A percentile compares a stretch with the other conserved stretches of the same genome.
Evolutionary conservation across 2,113 vertebrate genomes (phyloP).

Genomic region (Montifringilla adamsi): DNA sequence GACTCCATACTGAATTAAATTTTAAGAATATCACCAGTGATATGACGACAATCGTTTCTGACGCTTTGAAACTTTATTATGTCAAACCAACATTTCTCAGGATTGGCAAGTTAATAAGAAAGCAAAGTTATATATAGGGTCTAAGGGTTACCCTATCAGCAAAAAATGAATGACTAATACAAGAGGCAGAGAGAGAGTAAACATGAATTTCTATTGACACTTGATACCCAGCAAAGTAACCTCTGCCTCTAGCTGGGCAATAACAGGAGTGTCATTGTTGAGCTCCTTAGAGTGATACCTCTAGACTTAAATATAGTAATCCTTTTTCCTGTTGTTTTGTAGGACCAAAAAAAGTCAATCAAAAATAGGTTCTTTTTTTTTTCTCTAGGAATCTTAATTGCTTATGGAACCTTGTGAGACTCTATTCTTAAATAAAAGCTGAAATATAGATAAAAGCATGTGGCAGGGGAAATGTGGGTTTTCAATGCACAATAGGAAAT

Average conservation of each 20-base stretch:
- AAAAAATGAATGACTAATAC: background rate
- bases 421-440: background rate
- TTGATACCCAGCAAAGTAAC: background rate
- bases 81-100: background rate
- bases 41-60: background rate
- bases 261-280: background rate
- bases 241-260: background rate
- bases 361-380: background rate
- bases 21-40: background rate
- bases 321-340: background rate
- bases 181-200: background rate
- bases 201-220: background rate
- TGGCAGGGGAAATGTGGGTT: background rate
- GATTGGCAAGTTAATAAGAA: background rate
- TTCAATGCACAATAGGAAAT: slow-evolving; percentile 32
- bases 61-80: background rate
- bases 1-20: background rate
- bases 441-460: background rate
- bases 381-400: background rate
- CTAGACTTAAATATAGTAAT: background rate
- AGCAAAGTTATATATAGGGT: background rate
- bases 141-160: background rate
- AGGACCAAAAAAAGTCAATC: background rate
- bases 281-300: background rate
- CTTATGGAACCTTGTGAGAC: background rate